A percentile compares a stretch with the other conserved stretches of the same genome.
These are phyloP conservation scores for Diorhabda elongata DNA, from an alignment of 1,140 invertebrate genomes.

Conservation along the genomic window DNA sequence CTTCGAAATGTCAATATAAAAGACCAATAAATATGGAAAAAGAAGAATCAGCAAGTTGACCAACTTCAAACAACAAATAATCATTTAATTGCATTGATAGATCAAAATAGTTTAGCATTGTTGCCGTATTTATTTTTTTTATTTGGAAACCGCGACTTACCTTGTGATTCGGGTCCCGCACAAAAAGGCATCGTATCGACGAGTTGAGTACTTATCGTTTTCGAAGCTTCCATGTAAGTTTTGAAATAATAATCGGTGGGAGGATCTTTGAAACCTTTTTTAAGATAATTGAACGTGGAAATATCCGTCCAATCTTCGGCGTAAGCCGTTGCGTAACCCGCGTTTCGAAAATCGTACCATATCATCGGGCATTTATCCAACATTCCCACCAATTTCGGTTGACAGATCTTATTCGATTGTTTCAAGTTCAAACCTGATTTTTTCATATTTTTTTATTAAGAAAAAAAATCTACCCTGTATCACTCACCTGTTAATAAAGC, in stretches of 20 bases:
- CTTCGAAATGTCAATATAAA: too few relatives aligned
- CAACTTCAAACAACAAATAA: too few relatives aligned
- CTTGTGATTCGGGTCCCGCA: constrained; percentile 50
- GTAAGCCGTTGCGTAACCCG: constrained; percentile 62
- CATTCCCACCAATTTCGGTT: constrained; percentile 48
- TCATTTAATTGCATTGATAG: too few relatives aligned
- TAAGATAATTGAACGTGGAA: constrained; percentile 63
- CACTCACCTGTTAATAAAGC: constrained; percentile 58
- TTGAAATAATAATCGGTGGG: constrained; percentile 75
- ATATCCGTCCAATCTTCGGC: constrained; percentile 60
- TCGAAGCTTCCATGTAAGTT: constrained; percentile 61
- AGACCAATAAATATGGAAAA: too few relatives aligned
- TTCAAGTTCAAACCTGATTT: constrained; percentile 53
- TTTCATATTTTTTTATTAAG: background rate
- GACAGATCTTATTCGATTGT: constrained; percentile 52
- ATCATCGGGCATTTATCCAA: constrained; percentile 60
- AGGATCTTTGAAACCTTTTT: constrained; percentile 59
- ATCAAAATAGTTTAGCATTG: too few relatives aligned
- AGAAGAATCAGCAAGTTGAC: too few relatives aligned
- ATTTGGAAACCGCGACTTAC: constrained; percentile 6
- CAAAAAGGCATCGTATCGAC: constrained; percentile 50
- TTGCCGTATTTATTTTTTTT: too few relatives aligned
- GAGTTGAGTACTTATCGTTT: constrained; percentile 48
- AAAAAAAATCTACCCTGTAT: background rate
- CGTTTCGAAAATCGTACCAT: constrained; percentile 58